Conservation (phyloP, 1,140 invertebrate genomes). For the Halictus rubicundus region DNA sequence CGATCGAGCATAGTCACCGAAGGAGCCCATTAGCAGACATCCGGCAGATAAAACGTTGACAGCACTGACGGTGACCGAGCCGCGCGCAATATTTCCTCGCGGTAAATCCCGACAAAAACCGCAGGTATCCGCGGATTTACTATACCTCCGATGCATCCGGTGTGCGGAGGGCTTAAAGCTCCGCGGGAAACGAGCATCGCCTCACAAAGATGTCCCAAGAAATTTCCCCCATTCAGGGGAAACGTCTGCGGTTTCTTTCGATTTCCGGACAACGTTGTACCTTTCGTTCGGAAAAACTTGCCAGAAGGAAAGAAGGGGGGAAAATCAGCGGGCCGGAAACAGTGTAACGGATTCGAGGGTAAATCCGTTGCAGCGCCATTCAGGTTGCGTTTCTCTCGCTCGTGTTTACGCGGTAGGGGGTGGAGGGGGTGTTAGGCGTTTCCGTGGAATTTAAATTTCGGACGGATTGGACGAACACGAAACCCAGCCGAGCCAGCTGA, state of each 20-base stretch:
- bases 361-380: not conserved
- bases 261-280: not conserved
- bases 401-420: slow-evolving; percentile 3
- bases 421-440: not conserved
- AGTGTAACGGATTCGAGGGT: not conserved
- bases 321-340: not conserved
- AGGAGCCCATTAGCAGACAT: too few species aligned
- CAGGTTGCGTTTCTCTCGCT: not conserved
- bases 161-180: not conserved
- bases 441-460: slow-evolving; percentile 26
- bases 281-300: not conserved
- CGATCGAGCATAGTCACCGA: too few species aligned
- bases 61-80: too few species aligned
- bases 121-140: too few species aligned
- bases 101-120: too few species aligned
- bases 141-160: not conserved
- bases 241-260: not conserved
- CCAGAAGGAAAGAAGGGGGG: not conserved
- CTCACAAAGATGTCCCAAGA: not conserved
- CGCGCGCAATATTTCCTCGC: too few species aligned
- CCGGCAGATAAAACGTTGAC: too few species aligned
- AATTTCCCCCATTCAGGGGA: not conserved
- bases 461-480: not conserved
- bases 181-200: too few species aligned
- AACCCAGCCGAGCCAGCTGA: not conserved